These are phyloP conservation scores for Tachina grossa DNA, from an alignment of 2,888 invertebrate genomes.

Conservation along the genomic window DNA sequence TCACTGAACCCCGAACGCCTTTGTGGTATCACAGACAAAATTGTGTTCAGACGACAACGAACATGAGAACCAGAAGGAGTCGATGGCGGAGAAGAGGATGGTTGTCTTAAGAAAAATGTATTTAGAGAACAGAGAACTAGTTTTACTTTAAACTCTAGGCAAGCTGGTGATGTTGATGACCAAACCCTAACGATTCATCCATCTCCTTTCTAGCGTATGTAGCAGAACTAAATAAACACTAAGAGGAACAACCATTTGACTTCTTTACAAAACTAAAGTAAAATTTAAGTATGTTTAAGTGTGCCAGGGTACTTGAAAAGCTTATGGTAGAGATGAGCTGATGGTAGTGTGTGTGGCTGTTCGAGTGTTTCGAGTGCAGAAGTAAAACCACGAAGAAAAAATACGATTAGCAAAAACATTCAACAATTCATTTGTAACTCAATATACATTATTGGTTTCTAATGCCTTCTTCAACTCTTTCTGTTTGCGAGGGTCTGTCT, in stretches of 20 bases:
- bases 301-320: conserved; percentile 46
- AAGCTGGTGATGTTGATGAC: conserved; percentile 30
- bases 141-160: conserved; percentile 56
- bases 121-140: conserved; percentile 55
- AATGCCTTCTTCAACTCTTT: conserved; percentile 60
- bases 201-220: conserved; percentile 26
- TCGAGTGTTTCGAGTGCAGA: conserved; percentile 20
- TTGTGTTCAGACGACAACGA: conserved; percentile 14
- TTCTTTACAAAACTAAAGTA: conserved; percentile 37
- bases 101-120: conserved; percentile 13
- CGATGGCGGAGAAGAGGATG: conserved; percentile 72
- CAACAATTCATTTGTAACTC: conserved; percentile 66
- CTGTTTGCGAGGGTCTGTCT: conserved; percentile 35
- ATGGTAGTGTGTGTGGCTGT: conserved; percentile 33
- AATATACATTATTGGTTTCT: conserved; percentile 70
- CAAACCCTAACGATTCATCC: conserved; percentile 40
- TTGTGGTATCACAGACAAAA: conserved; percentile 35
- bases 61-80: neutral
- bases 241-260: conserved; percentile 37
- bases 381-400: conserved; percentile 1
- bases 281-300: conserved; percentile 19
- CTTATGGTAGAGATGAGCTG: conserved; percentile 29
- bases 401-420: conserved; percentile 30
- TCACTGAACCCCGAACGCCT: conserved; percentile 57
- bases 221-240: conserved; percentile 42